Evolutionary conservation across 2,113 vertebrate species (phyloP).

Genomic region (Hucho hucho): DNA sequence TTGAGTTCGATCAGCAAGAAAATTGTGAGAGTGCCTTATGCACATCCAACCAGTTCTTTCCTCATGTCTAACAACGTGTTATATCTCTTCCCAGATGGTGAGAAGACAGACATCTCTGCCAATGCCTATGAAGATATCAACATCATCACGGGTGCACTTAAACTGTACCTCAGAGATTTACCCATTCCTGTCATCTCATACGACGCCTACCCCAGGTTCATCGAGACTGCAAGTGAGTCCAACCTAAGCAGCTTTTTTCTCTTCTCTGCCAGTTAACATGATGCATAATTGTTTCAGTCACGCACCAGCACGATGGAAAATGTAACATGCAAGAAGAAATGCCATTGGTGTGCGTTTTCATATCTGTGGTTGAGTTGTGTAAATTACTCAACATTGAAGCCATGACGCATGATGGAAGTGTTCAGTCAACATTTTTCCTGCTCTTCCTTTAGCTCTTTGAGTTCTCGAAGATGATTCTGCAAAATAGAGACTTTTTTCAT

Average conservation of each 20-base stretch:
- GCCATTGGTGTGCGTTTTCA: not conserved
- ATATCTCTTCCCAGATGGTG: conserved; percentile 82
- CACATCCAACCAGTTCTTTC: conserved; percentile 11
- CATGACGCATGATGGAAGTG: not conserved
- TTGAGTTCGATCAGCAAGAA: not conserved
- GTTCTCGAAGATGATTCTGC: not conserved
- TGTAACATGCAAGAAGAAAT: too few species aligned
- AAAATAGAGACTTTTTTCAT: not conserved
- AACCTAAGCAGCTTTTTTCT: conserved; percentile 40
- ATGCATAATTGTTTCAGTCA: not conserved
- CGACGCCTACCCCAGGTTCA: conserved; percentile 96
- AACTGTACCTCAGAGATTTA: conserved; percentile 98
- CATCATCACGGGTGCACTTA: conserved; percentile 97
- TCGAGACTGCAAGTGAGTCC: conserved; percentile 93
- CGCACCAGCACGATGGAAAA: not conserved
- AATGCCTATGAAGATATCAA: conserved; percentile 98
- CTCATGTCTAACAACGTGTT: not conserved
- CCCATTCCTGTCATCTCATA: conserved; percentile 98
- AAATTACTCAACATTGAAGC: not conserved
- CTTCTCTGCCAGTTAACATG: not conserved
- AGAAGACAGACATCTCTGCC: conserved; percentile 96
- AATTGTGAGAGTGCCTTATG: conserved; percentile 5
- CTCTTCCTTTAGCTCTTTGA: not conserved
- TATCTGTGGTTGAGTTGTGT: not conserved
- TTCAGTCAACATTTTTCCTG: not conserved